Percentiles rank a stretch among this genome's conserved stretches.
phyloP scores from a whole-genome alignment of 2,888 invertebrate species.

The Helicoverpa assulta region DNA sequence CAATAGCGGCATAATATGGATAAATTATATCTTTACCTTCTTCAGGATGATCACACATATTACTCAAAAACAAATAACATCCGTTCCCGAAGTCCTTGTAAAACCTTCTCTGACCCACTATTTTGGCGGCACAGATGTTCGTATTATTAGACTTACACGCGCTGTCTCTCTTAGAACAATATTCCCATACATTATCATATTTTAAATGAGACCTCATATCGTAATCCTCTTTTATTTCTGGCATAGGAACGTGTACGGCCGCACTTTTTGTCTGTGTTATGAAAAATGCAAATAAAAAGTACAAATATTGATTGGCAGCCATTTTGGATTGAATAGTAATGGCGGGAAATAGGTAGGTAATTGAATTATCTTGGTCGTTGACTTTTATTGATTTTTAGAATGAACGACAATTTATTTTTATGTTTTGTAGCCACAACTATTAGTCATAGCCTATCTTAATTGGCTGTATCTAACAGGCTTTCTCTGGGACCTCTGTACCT shows the following conservation, averaged over 20 bases:
- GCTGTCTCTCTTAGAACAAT: conserved; percentile 62
- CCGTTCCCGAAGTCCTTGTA: conserved; percentile 74
- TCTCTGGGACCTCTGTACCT: no score
- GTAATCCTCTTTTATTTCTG: conserved; percentile 38
- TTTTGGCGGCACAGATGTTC: conserved; percentile 69
- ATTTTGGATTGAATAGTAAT: conserved; percentile 30
- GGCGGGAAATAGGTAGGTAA: conserved; percentile 7
- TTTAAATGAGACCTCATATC: conserved; percentile 64
- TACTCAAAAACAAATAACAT: conserved; percentile 76
- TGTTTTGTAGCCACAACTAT: background rate
- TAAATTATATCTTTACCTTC: conserved; percentile 66
- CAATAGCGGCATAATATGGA: no score
- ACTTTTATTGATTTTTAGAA: conserved; percentile 34
- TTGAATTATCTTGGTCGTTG: conserved; percentile 35
- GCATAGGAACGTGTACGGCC: conserved; percentile 34
- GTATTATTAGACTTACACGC: conserved; percentile 67
- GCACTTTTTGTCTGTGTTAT: conserved; percentile 10
- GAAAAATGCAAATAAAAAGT: conserved; percentile 21
- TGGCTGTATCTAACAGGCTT: no score
- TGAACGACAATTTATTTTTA: background rate
- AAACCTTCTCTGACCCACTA: conserved; percentile 37
- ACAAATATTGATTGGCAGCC: conserved; percentile 22
- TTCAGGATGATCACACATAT: conserved; percentile 77
- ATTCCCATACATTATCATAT: conserved; percentile 51
- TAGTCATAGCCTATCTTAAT: no score